A percentile compares a stretch with the other conserved stretches of the same genome.
Conservation (phyloP, 2,888 invertebrate genomes). For the Halocaridina rubra region DNA sequence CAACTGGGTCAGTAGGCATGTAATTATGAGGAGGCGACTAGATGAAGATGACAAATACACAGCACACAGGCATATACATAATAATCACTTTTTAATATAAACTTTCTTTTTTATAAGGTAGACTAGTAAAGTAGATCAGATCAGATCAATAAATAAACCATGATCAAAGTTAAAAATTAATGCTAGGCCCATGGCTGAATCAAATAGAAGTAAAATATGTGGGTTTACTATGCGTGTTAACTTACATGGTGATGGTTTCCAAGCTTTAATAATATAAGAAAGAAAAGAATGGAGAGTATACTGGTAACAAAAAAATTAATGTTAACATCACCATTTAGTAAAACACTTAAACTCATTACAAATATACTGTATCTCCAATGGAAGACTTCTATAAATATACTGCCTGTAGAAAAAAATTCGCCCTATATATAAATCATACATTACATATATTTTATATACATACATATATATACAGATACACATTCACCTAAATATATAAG, state of each 20-base stretch:
- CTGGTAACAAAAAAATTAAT: no score
- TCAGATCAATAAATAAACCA: conserved; percentile 37
- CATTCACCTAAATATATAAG: neutral
- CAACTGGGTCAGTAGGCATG: conserved; percentile 4
- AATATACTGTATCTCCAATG: conserved; percentile 34
- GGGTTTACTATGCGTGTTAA: no score
- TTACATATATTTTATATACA: conserved; percentile 20
- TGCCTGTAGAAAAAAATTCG: conserved; percentile 48
- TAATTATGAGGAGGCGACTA: conserved; percentile 33
- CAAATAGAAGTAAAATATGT: neutral
- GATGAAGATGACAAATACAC: conserved; percentile 29
- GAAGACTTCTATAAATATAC: conserved; percentile 48
- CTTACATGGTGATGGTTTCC: no score
- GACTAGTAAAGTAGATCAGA: conserved; percentile 35
- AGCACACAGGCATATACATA: conserved; percentile 27
- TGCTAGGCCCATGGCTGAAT: conserved; percentile 32
- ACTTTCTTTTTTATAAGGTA: neutral
- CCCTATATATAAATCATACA: neutral
- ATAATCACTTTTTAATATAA: neutral
- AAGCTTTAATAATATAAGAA: no score
- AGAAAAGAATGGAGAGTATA: no score
- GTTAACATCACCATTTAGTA: no score
- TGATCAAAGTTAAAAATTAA: conserved; percentile 27
- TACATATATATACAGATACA: conserved; percentile 32
- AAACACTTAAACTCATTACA: neutral